Conservation (phyloP, 2,113 vertebrate species). For the Damaliscus lunatus region DNA sequence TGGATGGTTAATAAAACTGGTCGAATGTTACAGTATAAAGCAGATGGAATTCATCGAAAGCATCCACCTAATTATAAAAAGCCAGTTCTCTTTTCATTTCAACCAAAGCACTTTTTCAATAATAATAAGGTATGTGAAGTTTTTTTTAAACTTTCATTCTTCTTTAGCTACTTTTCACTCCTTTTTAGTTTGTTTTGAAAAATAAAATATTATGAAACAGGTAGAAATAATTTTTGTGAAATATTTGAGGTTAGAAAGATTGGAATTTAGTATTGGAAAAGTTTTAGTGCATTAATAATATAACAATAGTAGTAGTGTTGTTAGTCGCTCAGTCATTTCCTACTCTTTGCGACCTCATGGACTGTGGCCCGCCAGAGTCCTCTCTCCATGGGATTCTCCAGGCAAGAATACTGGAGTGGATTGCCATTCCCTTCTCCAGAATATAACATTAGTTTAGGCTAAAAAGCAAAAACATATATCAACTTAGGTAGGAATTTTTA, state of each 20-base stretch:
- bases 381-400: not conserved
- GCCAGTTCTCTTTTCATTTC: conserved; percentile 96
- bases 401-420: not conserved
- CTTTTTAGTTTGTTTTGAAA: not conserved
- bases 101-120: conserved; percentile 92
- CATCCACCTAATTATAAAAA: conserved; percentile 93
- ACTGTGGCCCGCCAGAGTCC: not conserved
- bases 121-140: conserved; percentile 92
- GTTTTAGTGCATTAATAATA: not conserved
- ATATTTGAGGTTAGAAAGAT: conserved; percentile 33
- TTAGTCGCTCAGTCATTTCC: not conserved
- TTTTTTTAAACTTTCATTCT: not conserved
- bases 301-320: not conserved
- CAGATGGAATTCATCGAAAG: conserved; percentile 96
- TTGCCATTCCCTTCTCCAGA: not conserved
- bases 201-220: conserved; percentile 30
- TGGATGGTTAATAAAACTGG: conserved; percentile 98
- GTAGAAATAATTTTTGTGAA: conserved; percentile 12
- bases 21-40: conserved; percentile 95
- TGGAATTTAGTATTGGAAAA: conserved; percentile 16
- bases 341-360: not conserved
- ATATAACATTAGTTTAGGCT: not conserved
- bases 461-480: not conserved
- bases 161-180: not conserved
- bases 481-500: not conserved